A percentile compares a stretch with the other conserved stretches of the same genome.
Evolutionary conservation across 2,888 invertebrate species (phyloP).

Genomic region (Agrochola macilenta): DNA sequence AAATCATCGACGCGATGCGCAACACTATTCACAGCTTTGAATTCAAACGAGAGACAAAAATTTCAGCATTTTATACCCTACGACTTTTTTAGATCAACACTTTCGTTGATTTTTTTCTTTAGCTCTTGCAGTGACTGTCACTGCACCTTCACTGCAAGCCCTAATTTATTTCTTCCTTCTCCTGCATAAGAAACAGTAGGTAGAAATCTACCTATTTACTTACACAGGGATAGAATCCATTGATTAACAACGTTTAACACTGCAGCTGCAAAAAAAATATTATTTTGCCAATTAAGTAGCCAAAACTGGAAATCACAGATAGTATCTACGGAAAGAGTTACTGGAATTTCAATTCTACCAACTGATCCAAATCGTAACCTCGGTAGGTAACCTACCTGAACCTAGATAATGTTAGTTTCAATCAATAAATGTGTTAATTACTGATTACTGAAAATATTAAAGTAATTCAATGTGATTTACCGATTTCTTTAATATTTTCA

Average conservation of each 20-base stretch:
- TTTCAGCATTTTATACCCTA: slow-evolving; percentile 52
- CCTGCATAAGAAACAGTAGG: not conserved
- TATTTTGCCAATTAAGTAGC: not conserved
- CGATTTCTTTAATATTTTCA: no score
- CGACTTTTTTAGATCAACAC: slow-evolving; percentile 33
- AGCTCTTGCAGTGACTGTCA: not conserved
- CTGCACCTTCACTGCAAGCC: not conserved
- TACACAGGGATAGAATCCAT: not conserved
- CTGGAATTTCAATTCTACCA: not conserved
- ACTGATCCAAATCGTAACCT: not conserved
- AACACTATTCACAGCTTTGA: slow-evolving; percentile 62
- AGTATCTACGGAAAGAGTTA: not conserved
- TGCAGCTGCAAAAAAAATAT: not conserved
- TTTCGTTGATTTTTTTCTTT: not conserved
- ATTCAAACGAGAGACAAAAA: slow-evolving; percentile 31
- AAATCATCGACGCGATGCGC: slow-evolving; percentile 50
- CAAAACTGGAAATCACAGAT: not conserved
- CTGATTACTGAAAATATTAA: no score
- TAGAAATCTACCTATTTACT: no score
- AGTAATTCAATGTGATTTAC: no score
- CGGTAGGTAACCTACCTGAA: not conserved
- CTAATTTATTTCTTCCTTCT: not conserved
- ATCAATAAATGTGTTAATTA: no score
- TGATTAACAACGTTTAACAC: not conserved
- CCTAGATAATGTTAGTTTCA: no score